phyloP scores from a whole-genome alignment of 2,113 vertebrate species.

The Diadophis punctatus region DNA sequence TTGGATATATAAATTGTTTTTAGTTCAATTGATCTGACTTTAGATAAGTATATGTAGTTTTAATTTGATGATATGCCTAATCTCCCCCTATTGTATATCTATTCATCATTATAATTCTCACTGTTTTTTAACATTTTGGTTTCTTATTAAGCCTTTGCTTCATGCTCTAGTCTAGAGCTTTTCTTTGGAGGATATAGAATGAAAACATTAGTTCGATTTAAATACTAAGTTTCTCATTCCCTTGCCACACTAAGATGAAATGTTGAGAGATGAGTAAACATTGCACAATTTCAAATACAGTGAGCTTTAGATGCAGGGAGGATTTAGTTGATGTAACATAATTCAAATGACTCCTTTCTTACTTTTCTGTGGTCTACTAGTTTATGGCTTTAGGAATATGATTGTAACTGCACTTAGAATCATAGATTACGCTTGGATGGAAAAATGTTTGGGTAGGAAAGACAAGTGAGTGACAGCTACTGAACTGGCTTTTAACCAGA shows the following conservation, averaged over 20 bases:
- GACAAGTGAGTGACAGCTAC: neutral
- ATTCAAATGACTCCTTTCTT: neutral
- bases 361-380: neutral
- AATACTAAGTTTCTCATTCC: neutral
- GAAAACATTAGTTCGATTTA: neutral
- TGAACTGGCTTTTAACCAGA: neutral
- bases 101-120: neutral
- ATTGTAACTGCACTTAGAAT: neutral
- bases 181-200: neutral
- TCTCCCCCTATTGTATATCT: neutral
- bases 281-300: neutral
- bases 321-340: neutral
- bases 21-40: neutral
- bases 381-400: neutral
- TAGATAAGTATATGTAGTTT: neutral
- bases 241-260: neutral
- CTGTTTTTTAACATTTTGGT: neutral
- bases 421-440: neutral
- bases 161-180: neutral
- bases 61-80: neutral
- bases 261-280: neutral
- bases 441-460: constrained; percentile 6
- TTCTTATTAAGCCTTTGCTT: neutral
- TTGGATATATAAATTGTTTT: neutral
- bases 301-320: neutral